Conservation (phyloP, 2,888 invertebrate species). For the Heliconius hortense region DNA sequence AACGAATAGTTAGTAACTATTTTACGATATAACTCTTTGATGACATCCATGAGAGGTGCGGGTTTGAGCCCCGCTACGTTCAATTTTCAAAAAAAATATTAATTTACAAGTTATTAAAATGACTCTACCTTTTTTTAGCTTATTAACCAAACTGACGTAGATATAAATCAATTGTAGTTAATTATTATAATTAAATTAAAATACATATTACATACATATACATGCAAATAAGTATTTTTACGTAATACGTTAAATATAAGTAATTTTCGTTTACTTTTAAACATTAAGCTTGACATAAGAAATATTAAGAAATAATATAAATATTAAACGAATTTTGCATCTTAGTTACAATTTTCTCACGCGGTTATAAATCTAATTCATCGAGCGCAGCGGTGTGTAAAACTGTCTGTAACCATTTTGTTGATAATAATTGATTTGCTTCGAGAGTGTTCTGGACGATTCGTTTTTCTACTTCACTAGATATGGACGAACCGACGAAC, state of each 20-base stretch:
- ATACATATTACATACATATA: no score
- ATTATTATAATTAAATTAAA: neutral
- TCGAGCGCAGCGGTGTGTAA: constrained; percentile 19
- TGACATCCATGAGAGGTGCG: neutral
- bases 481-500: constrained; percentile 4
- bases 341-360: neutral
- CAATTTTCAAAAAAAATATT: no score
- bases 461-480: constrained; percentile 34
- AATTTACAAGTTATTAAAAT: no score
- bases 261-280: neutral
- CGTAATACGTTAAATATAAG: neutral
- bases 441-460: constrained; percentile 26
- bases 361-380: neutral
- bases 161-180: neutral
- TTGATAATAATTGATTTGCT: constrained; percentile 36
- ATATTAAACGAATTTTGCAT: neutral
- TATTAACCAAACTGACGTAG: neutral
- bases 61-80: no score
- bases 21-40: neutral
- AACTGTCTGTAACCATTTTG: constrained; percentile 26
- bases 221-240: neutral
- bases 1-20: neutral
- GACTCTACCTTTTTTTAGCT: neutral
- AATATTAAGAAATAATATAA: no score
- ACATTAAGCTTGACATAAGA: neutral